Conservation (phyloP, 2,797 vertebrate genomes). For the Anomalospiza imberbis region DNA sequence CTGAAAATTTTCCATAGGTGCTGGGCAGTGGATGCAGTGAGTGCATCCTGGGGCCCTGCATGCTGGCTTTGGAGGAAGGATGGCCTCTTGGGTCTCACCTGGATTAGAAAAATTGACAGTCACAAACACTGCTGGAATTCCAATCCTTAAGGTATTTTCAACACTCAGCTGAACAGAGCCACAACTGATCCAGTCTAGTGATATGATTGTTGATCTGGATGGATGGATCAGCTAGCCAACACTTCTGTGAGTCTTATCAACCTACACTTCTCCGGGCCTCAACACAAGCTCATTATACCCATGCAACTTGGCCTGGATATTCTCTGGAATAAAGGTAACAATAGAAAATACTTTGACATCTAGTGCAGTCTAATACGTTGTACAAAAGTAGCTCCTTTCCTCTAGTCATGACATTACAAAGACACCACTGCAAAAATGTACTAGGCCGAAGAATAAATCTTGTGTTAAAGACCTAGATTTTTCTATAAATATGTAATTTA, state of each 20-base stretch:
- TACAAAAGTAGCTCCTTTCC: neutral
- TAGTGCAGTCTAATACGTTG: accelerated
- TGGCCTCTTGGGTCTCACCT: neutral
- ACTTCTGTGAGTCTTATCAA: neutral
- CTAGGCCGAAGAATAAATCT: neutral
- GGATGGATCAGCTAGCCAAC: neutral
- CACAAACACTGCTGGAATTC: neutral
- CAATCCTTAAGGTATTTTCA: neutral
- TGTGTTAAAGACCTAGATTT: neutral
- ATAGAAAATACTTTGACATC: neutral
- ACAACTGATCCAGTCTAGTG: neutral
- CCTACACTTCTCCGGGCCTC: neutral
- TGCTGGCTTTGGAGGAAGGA: neutral
- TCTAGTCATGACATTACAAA: neutral
- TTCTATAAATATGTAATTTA: neutral
- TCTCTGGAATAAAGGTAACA: neutral
- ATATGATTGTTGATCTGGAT: neutral
- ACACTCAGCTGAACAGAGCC: neutral
- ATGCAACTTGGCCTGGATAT: neutral
- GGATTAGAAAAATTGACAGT: neutral
- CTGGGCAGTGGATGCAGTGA: neutral
- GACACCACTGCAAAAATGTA: neutral
- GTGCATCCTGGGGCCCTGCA: accelerated
- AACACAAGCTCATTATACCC: neutral
- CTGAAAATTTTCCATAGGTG: neutral